Conservation (phyloP, 2,888 invertebrate species). For the Apamea crenata region DNA sequence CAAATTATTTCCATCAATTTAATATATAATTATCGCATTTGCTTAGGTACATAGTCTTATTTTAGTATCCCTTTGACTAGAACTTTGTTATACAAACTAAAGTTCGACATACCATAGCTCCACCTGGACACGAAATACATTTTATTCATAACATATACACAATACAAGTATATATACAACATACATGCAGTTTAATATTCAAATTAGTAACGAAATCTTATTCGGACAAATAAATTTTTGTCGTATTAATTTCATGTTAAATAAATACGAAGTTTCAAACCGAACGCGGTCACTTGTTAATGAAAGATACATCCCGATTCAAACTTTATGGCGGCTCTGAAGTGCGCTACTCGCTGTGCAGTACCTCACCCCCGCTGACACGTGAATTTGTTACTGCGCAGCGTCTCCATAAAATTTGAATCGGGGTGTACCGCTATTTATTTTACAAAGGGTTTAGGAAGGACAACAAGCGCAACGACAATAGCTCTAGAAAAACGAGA, state of each 20-base stretch:
- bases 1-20: slow-evolving; percentile 51
- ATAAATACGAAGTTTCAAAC: slow-evolving; percentile 35
- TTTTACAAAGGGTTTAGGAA: slow-evolving; percentile 11
- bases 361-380: neutral
- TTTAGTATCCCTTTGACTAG: slow-evolving; percentile 62
- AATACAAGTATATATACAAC: slow-evolving; percentile 53
- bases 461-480: slow-evolving; percentile 12
- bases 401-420: neutral
- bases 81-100: slow-evolving; percentile 61
- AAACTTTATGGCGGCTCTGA: neutral
- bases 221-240: slow-evolving; percentile 17
- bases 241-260: slow-evolving; percentile 19
- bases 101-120: slow-evolving; percentile 60
- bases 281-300: slow-evolving; percentile 5
- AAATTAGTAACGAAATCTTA: slow-evolving; percentile 34
- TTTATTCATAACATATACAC: slow-evolving; percentile 50
- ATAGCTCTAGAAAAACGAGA: slow-evolving; percentile 15
- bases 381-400: neutral
- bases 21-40: slow-evolving; percentile 49
- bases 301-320: neutral
- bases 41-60: slow-evolving; percentile 60
- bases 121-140: slow-evolving; percentile 60
- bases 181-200: slow-evolving; percentile 50
- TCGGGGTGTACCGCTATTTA: neutral
- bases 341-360: too few species aligned